A percentile compares a stretch with the other conserved stretches of the same genome.
These are phyloP conservation scores for Motacilla alba DNA, from an alignment of 2,113 vertebrate genomes.

Conservation along the genomic window DNA sequence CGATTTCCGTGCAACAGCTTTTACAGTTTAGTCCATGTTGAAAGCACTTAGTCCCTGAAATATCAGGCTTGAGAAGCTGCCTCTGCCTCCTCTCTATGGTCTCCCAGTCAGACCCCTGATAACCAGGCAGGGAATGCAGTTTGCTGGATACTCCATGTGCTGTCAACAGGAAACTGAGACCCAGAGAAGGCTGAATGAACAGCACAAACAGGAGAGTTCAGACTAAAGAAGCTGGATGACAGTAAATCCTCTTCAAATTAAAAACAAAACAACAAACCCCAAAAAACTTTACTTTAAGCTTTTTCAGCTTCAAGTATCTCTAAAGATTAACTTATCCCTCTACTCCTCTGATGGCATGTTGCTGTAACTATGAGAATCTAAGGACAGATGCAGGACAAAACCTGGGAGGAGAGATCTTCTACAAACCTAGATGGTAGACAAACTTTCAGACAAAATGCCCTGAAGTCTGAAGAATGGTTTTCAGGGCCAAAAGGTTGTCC, in stretches of 20 bases:
- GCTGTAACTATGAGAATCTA: background rate
- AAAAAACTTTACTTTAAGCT: background rate
- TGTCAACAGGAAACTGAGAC: background rate
- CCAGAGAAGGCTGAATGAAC: background rate
- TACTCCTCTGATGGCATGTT: background rate
- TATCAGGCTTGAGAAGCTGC: background rate
- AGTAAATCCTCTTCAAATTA: background rate
- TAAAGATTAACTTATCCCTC: background rate
- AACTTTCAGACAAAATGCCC: background rate
- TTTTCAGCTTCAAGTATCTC: background rate
- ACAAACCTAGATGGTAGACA: background rate
- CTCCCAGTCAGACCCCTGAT: background rate
- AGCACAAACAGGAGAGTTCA: background rate
- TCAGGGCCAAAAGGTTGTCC: background rate
- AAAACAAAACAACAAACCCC: background rate
- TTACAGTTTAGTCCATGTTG: background rate
- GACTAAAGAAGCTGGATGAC: background rate
- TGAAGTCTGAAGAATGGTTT: background rate
- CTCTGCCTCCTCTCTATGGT: background rate
- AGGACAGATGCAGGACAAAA: background rate
- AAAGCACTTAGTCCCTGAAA: background rate
- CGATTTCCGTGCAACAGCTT: background rate
- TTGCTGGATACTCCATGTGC: background rate
- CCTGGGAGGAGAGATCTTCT: background rate
- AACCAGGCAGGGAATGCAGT: background rate